These are phyloP conservation scores for Perdita meconis DNA, from an alignment of 2,888 invertebrate genomes.

Conservation along the genomic window DNA sequence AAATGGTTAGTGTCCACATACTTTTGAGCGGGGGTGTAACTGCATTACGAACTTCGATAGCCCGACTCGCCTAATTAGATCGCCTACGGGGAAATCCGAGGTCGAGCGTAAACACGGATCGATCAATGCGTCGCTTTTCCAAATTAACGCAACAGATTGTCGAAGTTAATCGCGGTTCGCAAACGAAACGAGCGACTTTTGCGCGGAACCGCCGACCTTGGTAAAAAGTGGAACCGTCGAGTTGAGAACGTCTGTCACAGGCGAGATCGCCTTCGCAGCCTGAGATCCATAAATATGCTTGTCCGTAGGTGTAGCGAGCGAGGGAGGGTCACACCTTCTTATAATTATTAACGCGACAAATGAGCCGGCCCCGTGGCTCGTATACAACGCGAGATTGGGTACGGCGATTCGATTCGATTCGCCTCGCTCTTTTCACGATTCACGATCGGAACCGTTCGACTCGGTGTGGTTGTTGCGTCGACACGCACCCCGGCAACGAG, in stretches of 20 bases:
- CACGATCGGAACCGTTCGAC: conserved; percentile 19
- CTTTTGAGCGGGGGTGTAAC: too few relatives aligned
- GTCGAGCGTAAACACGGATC: too few relatives aligned
- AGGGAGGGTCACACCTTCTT: conserved; percentile 81
- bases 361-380: conserved; percentile 75
- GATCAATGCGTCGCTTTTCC: too few relatives aligned
- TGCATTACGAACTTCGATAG: too few relatives aligned
- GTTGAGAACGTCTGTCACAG: conserved; percentile 62
- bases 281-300: conserved; percentile 80
- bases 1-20: too few relatives aligned
- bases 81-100: too few relatives aligned
- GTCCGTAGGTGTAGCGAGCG: conserved; percentile 79
- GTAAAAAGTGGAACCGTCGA: too few relatives aligned
- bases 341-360: conserved; percentile 84
- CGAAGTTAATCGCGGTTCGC: too few relatives aligned
- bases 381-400: conserved; percentile 71
- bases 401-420: conserved; percentile 66
- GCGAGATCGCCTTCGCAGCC: conserved; percentile 67
- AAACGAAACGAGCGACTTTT: too few relatives aligned
- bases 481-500: background rate
- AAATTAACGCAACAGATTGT: too few relatives aligned
- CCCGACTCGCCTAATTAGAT: too few relatives aligned
- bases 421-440: conserved; percentile 65
- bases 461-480: conserved; percentile 3
- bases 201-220: too few relatives aligned